phyloP scores from a whole-genome alignment of 2,888 invertebrate species.

The Acrobasis suavella region DNA sequence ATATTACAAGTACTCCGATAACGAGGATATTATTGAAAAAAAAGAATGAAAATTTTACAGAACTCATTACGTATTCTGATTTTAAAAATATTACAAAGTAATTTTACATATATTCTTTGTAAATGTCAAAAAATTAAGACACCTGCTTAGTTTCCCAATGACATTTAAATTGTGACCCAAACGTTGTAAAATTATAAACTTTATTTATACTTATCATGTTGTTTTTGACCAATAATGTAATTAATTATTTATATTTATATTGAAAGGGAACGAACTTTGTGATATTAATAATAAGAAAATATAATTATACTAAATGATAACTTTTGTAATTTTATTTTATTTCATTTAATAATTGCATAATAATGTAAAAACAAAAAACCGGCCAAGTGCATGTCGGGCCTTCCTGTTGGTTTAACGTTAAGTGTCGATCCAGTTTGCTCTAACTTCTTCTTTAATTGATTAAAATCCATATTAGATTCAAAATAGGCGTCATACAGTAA shows the following conservation, averaged over 20 bases:
- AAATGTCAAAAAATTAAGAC: too few species aligned
- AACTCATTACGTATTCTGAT: neutral
- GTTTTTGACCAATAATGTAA: too few species aligned
- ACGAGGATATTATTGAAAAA: neutral
- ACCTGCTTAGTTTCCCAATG: too few species aligned
- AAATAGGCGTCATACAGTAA: slow-evolving; percentile 26
- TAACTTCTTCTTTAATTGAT: neutral
- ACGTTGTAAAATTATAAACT: neutral
- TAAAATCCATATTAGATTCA: slow-evolving; percentile 14
- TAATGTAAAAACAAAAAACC: too few species aligned
- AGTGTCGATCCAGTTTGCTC: neutral
- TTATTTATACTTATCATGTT: neutral
- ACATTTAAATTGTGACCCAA: neutral
- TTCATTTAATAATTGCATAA: too few species aligned
- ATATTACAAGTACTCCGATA: neutral
- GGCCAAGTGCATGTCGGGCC: too few species aligned
- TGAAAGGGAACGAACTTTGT: slow-evolving; percentile 41
- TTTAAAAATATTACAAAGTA: too few species aligned
- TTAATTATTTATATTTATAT: slow-evolving; percentile 24
- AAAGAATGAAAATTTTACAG: neutral
- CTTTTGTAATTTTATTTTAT: neutral
- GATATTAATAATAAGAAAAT: slow-evolving; percentile 43
- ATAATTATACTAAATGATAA: slow-evolving; percentile 4
- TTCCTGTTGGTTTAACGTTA: neutral
- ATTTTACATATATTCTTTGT: too few species aligned